Evolutionary conservation across 2,888 invertebrate species (phyloP), one percentile per base, ranked within the genome.

Genomic region (Platypus cylindrus): DNA sequence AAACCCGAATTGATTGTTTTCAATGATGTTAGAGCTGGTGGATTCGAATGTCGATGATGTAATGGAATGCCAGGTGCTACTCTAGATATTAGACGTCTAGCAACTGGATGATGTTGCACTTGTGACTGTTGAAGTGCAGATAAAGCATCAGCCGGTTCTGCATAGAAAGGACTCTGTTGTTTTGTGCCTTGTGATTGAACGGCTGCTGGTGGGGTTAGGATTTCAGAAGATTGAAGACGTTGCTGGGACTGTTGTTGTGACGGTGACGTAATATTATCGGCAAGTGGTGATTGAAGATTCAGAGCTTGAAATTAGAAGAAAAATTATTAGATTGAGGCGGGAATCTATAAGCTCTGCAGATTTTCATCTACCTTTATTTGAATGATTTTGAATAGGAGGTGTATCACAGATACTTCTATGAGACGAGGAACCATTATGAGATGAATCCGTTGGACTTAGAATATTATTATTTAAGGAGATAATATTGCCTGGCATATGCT

Each of bases 91-190:
- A 40, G 18, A 38, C 59, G 49, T 24, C 56, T 48, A 8, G 55
- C 53, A 23, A 56, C 52, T 27, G 29, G 23, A 7, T n/a, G n/a
- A n/a, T n/a, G n/a, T n/a, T n/a, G n/a, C n/a, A n/a, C n/a, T n/a
- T n/a, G n/a, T n/a, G n/a, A n/a, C 14, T 48, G 54, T 20, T 44
- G 44, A 14, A 40, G 14, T 9, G 40, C 11, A 2, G 75, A 73
- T 36, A 87, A 66, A 16, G 86, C 76, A 63, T 89, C 89, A 8
- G 87, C 85, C 17, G 89, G 89, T 60, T 89, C 87, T 2, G 86
- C 85, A 55, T 89, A 89, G 54, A 86, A 86, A 1, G 87, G 87
- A 57, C 86, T 86, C 9, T 78, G 78, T 54, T 84, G 78, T 46
- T 83, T 82, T 40, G 63, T 63, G 5, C 48, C 45, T 30, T 44